These are phyloP conservation scores for Bellardia bayeri DNA, from an alignment of 2,888 invertebrate genomes.

Conservation along the genomic window DNA sequence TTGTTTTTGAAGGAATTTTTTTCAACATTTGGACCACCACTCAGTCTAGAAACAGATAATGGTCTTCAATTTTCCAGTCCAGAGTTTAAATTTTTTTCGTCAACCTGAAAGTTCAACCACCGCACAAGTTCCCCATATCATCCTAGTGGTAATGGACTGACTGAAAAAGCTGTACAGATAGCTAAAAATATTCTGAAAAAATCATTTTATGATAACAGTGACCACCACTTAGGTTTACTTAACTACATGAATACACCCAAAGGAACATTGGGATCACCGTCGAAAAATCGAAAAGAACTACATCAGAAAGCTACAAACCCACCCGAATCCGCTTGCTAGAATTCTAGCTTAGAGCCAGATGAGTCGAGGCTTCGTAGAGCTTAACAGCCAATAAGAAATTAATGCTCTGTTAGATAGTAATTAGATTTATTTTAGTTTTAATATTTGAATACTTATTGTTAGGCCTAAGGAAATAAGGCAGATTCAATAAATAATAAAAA, in stretches of 20 bases:
- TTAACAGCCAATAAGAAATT: no score
- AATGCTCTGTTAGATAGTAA: no score
- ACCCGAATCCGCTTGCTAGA: no score
- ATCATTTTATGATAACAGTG: constrained; percentile 35
- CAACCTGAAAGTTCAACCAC: constrained; percentile 45
- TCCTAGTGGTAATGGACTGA: constrained; percentile 40
- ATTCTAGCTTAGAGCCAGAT: no score
- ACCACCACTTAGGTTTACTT: constrained; percentile 33
- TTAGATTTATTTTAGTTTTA: no score
- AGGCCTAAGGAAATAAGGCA: no score
- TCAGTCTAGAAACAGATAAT: constrained; percentile 34
- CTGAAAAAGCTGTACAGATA: constrained; percentile 46
- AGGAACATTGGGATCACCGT: constrained; percentile 38
- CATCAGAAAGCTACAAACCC: no score
- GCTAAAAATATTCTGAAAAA: constrained; percentile 43
- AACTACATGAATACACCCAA: constrained; percentile 50
- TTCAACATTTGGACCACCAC: constrained; percentile 25
- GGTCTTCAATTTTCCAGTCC: constrained; percentile 42
- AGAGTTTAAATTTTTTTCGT: constrained; percentile 28
- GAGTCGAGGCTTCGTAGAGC: no score
- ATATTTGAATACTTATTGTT: no score
- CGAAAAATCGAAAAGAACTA: no score
- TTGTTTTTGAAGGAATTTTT: constrained; percentile 28
- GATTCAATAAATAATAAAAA: no score
- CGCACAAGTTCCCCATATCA: constrained; percentile 41